Evolutionary conservation across 2,113 vertebrate species (phyloP), one percentile per base, ranked within the genome.

Genomic region (Myxocyprinus asiaticus): DNA sequence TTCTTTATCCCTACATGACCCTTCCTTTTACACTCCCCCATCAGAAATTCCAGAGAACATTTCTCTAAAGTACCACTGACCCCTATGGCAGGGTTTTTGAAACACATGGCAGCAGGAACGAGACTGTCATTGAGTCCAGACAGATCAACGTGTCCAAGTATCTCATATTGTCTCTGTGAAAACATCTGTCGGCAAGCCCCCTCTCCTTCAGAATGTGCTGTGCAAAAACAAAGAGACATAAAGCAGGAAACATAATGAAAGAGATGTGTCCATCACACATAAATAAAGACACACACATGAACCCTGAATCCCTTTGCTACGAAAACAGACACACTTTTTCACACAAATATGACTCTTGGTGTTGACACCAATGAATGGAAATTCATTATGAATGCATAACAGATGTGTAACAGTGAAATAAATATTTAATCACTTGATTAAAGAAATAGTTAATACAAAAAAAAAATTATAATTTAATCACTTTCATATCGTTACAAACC

Each of bases 51-150:
- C 80, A 80, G 14, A 73, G 71, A 66, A 78, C 73, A 73, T 81
- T 82, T 79, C 69, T 65, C 67, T 82, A 68, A 68, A 80, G 43
- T 56, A 72, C 17, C 63, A 50, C 15, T 85, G 81, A 80, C 69
- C 81, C 22, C 47, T n/a, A 80, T 50, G 17, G 59, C 59, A 15
- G 58, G 77, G 48, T 70, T 70, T 72, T 48, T 71, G 75, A 81
- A 81, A 68, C 65, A 43, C 50, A 47, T 85, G 15, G 61, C 47
- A 75, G 74, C 53, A 73, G 69, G 65, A 63, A 65, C 43, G 8
- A 65, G 45, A 6, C 51, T 64, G 22, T 69, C 44, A 47, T 72
- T 7, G 63, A 66, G 65, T 67, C 43, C 42, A 80, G 69, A 77
- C 67, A 74, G 43, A 85, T 53, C n/a, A 68, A 53, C 11, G 4